phyloP scores from a whole-genome alignment of 2,797 vertebrate genomes.

The Tarsius wallacei region DNA sequence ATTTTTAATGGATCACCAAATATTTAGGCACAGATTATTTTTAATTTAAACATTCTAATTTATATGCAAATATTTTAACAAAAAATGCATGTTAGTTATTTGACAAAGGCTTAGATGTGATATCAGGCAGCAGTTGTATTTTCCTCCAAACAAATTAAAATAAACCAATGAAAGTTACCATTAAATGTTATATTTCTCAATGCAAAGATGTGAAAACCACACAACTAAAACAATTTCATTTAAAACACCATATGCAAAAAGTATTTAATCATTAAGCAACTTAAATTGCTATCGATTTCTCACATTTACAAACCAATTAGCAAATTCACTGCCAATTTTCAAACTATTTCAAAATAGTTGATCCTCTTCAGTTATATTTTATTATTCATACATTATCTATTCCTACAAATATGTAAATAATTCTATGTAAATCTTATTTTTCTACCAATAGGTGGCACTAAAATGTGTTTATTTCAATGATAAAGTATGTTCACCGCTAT shows the following conservation, averaged over 20 bases:
- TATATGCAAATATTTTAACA: background rate
- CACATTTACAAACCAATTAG: background rate
- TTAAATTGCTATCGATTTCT: background rate
- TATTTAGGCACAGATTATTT: background rate
- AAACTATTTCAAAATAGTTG: background rate
- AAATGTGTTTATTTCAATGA: conserved; percentile 71
- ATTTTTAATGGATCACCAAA: background rate
- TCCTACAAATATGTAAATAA: conserved; percentile 10
- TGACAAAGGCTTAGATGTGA: background rate
- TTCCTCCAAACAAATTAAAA: background rate
- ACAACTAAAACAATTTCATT: background rate
- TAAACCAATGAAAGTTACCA: background rate
- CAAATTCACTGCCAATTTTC: background rate
- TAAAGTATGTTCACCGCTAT: background rate
- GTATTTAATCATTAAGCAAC: background rate
- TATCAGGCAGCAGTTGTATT: background rate
- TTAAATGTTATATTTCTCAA: conserved; percentile 7
- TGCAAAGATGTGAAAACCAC: background rate
- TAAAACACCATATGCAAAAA: background rate
- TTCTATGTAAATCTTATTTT: conserved; percentile 44
- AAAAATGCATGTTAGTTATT: background rate
- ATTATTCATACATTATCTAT: background rate
- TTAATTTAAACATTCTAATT: conserved; percentile 12
- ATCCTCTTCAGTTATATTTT: background rate
- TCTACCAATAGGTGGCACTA: conserved; percentile 77